Evolutionary conservation across 2,888 invertebrate genomes (phyloP), one percentile per base, ranked within the genome.

Genomic region (Gastracanthus pulcherrimus): DNA sequence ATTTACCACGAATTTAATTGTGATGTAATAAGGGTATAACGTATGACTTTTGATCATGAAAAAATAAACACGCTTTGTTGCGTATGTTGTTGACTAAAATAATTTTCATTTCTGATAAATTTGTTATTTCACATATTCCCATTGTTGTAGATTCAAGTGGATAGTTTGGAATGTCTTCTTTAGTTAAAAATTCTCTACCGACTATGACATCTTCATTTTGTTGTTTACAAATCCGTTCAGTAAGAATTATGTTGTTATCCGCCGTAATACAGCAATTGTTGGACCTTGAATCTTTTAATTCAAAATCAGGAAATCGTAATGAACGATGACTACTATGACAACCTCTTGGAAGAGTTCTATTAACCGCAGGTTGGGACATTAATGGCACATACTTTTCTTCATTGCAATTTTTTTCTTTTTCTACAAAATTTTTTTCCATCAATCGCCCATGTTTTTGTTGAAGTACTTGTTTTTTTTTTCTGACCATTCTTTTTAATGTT

Each of bases 381-480:
- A 60, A 58, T 26, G 38, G 34, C 29, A 9, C 2, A 16, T 1
- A n/a, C n/a, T n/a, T 60, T n/a, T 3, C 26, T 9, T 6, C 3
- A 13, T 9, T 2, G 9, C 9, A 3, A 7, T 9, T 23, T 4
- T 6, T 58, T 58, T 72, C 26, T 58, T 58, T 9, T 0, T 3
- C 7, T 7, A n/a, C 58, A 16, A n/a, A 1, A 19, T 26, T 7
- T 51, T 38, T 26, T 64, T 80, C 80, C 1, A 19, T 6, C 9
- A 76, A 29, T 16, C 76, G 31, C 9, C 76, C 1, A 31, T 75
- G 76, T 5, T 75, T 45, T 51, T 80, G 80, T 51, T 71, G 69
- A 0, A 80, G 34, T 9, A 38, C 45, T 51, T 69, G 31, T 13
- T 26, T 36, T 6, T 67, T 67, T 45, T 75, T 80, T 51, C 75